Conservation (phyloP, 2,113 vertebrate genomes). For the Barnardius zonarius region DNA sequence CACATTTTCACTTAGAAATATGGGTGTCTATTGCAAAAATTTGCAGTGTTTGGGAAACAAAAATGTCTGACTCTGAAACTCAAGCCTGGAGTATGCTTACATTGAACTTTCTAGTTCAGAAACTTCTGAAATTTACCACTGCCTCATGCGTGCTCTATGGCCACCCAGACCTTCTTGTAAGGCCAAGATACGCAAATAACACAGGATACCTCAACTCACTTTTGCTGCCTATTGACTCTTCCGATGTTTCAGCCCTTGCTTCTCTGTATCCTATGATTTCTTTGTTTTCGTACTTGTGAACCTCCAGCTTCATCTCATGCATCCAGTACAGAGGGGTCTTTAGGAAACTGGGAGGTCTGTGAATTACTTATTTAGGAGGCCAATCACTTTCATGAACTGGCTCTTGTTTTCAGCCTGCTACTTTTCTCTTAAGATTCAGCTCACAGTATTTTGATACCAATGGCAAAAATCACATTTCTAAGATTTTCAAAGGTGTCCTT, state of each 20-base stretch:
- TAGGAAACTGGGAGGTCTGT: neutral
- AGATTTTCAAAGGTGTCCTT: neutral
- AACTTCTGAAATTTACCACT: neutral
- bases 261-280: neutral
- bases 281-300: neutral
- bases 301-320: neutral
- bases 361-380: neutral
- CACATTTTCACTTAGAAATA: neutral
- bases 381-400: neutral
- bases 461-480: neutral
- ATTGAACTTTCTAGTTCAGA: neutral
- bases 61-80: neutral
- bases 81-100: neutral
- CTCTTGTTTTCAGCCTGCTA: neutral
- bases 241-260: neutral
- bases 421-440: neutral
- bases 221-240: neutral
- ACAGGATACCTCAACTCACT: neutral
- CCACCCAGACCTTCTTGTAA: neutral
- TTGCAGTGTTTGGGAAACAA: neutral
- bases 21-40: neutral
- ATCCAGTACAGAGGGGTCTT: neutral
- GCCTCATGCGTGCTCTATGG: neutral
- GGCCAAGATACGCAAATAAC: neutral
- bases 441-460: neutral